These are phyloP conservation scores for Campaea margaritaria DNA, from an alignment of 2,888 invertebrate species.

Conservation along the genomic window DNA sequence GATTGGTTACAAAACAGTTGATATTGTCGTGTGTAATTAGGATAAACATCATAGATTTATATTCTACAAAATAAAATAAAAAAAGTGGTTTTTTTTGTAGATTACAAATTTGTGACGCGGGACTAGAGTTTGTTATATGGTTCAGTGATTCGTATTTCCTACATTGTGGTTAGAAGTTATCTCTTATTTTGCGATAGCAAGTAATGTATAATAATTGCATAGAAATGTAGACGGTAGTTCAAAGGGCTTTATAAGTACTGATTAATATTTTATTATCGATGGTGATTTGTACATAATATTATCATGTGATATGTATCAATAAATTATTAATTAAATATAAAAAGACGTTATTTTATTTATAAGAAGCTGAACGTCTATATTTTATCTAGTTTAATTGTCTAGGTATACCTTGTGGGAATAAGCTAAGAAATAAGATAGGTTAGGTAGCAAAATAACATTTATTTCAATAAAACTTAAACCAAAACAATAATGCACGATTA, in stretches of 20 bases:
- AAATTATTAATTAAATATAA: conserved; percentile 56
- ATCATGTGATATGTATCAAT: conserved; percentile 72
- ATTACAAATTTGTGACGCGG: too few species aligned
- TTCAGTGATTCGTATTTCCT: too few species aligned
- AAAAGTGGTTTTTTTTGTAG: too few species aligned
- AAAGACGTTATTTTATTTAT: conserved; percentile 4
- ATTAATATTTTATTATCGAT: conserved; percentile 62
- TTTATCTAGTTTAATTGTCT: too few species aligned
- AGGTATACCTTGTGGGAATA: background rate
- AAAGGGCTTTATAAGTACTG: conserved; percentile 46
- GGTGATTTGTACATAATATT: conserved; percentile 78
- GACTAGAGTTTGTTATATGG: too few species aligned
- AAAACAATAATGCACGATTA: conserved; percentile 34
- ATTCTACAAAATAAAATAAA: background rate
- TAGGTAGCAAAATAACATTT: conserved; percentile 45
- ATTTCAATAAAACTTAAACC: conserved; percentile 39
- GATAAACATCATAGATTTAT: background rate
- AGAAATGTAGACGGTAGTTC: conserved; percentile 34
- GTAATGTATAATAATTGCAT: conserved; percentile 28
- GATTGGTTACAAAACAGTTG: background rate
- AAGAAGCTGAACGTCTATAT: too few species aligned
- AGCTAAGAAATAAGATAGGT: background rate
- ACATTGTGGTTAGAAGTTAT: background rate
- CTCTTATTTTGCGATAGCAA: conserved; percentile 10
- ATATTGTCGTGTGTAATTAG: background rate